Conservation (phyloP, 30 jellyfish, hydroid and myxozoan genomes). For the Cassiopea andromeda region DNA sequence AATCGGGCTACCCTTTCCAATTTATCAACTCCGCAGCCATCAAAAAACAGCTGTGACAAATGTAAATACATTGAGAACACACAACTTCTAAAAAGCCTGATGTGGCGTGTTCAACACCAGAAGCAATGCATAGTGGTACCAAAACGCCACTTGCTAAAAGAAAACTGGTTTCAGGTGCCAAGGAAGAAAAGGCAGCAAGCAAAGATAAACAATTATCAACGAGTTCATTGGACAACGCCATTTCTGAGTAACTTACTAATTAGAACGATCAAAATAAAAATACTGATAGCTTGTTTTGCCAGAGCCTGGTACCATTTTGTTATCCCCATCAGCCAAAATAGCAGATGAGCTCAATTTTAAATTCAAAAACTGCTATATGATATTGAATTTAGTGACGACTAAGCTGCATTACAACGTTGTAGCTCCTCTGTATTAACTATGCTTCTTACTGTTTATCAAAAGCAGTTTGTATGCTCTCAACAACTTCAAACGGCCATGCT, state of each 20-base stretch:
- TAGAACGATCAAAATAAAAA: background rate
- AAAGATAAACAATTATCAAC: background rate
- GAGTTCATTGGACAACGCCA: background rate
- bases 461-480: background rate
- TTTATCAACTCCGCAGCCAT: background rate
- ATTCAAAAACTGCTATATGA: conserved; percentile 15
- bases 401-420: background rate
- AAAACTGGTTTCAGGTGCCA: background rate
- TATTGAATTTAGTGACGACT: background rate
- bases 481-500: conserved; percentile 55
- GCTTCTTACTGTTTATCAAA: background rate
- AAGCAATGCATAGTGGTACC: background rate
- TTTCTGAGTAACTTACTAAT: background rate
- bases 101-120: too few species aligned
- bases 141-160: background rate
- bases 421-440: background rate
- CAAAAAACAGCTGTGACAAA: background rate
- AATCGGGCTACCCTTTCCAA: conserved; percentile 14
- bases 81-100: background rate
- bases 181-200: background rate
- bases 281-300: background rate
- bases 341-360: conserved; percentile 14
- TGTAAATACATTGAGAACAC: background rate
- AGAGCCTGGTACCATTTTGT: conserved; percentile 3
- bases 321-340: conserved; percentile 12